A percentile compares a stretch with the other conserved stretches of the same genome.
phyloP scores from a whole-genome alignment of 2,113 vertebrate species.

The Tupaia tana region DNA sequence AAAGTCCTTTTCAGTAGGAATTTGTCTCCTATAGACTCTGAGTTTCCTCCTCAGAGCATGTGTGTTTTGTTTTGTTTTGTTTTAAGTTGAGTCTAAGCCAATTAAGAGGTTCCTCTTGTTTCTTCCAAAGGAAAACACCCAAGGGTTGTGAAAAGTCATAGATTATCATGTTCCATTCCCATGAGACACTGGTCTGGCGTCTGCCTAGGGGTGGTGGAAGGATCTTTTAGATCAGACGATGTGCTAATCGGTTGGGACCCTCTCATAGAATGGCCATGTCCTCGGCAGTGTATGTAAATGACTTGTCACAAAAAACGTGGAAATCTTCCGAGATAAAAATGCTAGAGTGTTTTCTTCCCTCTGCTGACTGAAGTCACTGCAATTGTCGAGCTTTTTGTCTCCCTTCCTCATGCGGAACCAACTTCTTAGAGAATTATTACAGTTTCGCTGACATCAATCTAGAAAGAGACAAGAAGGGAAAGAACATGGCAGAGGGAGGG shows the following conservation, averaged over 20 bases:
- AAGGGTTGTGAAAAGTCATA: not conserved
- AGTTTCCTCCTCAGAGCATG: slow-evolving; percentile 5
- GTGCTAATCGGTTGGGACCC: not conserved
- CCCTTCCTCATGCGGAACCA: slow-evolving; percentile 2
- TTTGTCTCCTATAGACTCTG: not conserved
- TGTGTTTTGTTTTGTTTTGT: not conserved
- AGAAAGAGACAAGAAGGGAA: slow-evolving; percentile 49
- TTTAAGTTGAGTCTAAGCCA: slow-evolving; percentile 23
- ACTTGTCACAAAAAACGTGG: slow-evolving; percentile 38
- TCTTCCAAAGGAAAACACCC: slow-evolving; percentile 2
- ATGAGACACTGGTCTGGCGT: not conserved
- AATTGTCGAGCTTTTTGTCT: slow-evolving; percentile 46
- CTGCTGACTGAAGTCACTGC: slow-evolving; percentile 50
- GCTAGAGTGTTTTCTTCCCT: not conserved
- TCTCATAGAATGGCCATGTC: not conserved
- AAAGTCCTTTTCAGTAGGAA: not conserved
- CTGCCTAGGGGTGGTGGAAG: not conserved
- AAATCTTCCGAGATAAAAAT: slow-evolving; percentile 50
- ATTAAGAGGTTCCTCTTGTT: slow-evolving; percentile 42
- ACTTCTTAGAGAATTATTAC: slow-evolving; percentile 68
- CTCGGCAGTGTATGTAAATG: slow-evolving; percentile 3
- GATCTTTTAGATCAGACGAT: not conserved
- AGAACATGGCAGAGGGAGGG: slow-evolving; percentile 16
- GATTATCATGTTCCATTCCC: not conserved
- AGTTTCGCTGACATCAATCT: slow-evolving; percentile 54